These are phyloP conservation scores for Sternarchorhynchus goeldii DNA, from an alignment of 2,797 vertebrate genomes.

Conservation along the genomic window DNA sequence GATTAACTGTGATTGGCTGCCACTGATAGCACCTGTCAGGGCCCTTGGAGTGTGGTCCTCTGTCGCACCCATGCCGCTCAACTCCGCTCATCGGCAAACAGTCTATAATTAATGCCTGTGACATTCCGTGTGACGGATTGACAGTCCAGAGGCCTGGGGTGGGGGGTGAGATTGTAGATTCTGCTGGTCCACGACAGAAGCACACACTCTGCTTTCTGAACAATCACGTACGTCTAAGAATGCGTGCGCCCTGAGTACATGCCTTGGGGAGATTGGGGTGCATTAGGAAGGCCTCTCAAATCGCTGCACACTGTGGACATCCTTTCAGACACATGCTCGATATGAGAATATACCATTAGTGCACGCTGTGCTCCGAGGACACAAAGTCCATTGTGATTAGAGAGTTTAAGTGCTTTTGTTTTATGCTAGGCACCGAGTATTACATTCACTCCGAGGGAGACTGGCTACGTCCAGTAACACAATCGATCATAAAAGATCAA, in stretches of 20 bases:
- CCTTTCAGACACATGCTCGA: slow-evolving; percentile 39
- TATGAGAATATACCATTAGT: slow-evolving; percentile 33
- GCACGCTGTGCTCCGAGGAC: background rate
- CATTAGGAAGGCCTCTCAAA: slow-evolving; percentile 26
- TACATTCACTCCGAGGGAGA: background rate
- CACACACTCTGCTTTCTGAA: background rate
- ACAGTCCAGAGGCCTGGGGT: slow-evolving; percentile 18
- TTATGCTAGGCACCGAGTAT: background rate
- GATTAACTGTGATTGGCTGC: slow-evolving; percentile 53
- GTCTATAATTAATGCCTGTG: slow-evolving; percentile 53
- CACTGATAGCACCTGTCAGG: slow-evolving; percentile 42
- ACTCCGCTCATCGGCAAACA: slow-evolving; percentile 47
- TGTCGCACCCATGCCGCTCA: slow-evolving; percentile 17
- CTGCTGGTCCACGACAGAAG: slow-evolving; percentile 24
- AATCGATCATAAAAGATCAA: background rate
- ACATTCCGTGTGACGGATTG: slow-evolving; percentile 44
- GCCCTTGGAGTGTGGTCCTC: slow-evolving; percentile 6
- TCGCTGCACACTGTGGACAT: slow-evolving; percentile 28
- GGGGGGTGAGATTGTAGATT: slow-evolving; percentile 27
- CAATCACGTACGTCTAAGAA: background rate
- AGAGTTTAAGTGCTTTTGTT: slow-evolving; percentile 12
- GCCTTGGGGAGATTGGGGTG: background rate
- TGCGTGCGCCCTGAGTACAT: background rate
- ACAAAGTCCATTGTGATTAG: slow-evolving; percentile 1
- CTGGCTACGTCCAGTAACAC: background rate